Percentiles rank a stretch among this genome's conserved stretches.
Evolutionary conservation across 2,113 vertebrate genomes (phyloP).

Genomic region (Physeter macrocephalus): DNA sequence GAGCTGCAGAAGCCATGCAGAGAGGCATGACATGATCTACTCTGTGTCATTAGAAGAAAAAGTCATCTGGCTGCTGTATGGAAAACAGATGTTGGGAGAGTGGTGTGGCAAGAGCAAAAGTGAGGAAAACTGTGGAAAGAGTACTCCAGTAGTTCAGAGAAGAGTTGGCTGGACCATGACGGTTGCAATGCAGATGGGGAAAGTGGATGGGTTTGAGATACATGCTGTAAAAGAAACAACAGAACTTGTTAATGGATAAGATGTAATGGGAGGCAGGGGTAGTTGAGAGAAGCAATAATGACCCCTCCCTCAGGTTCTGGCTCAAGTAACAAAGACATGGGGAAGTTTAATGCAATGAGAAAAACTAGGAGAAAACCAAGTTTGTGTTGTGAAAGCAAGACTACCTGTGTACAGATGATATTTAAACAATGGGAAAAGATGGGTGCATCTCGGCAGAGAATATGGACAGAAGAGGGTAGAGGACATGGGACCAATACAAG

Average conservation of each 20-base stretch:
- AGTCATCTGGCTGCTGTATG: too few relatives aligned
- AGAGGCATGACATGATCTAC: not conserved
- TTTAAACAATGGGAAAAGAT: not conserved
- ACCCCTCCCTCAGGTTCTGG: not conserved
- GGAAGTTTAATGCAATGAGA: not conserved
- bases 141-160: not conserved
- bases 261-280: not conserved
- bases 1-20: not conserved
- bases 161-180: not conserved
- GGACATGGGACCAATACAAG: not conserved
- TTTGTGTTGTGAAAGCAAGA: not conserved
- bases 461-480: not conserved
- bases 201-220: not conserved
- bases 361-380: not conserved
- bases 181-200: not conserved
- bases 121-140: not conserved
- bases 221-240: not conserved
- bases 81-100: not conserved
- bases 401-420: not conserved
- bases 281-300: not conserved
- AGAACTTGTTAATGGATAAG: not conserved
- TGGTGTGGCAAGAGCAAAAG: not conserved
- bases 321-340: not conserved
- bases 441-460: not conserved
- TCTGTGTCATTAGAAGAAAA: not conserved